Evolutionary conservation across 2,888 invertebrate species (phyloP).

Genomic region (Dolichomitus sp.): DNA sequence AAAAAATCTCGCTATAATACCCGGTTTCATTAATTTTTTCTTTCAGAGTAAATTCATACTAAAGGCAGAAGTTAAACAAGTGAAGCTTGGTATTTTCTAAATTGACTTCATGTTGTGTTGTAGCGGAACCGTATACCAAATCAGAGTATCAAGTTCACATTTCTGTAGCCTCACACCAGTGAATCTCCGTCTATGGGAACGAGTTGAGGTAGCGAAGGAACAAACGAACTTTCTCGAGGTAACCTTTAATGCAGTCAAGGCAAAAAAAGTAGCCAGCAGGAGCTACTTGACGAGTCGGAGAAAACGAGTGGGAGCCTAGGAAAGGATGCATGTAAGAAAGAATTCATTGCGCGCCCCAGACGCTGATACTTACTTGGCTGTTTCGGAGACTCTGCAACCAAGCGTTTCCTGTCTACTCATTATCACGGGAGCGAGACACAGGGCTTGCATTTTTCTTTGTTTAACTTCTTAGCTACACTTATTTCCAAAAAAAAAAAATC

Average conservation of each 20-base stretch:
- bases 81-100: conserved; percentile 40
- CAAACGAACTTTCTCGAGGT: conserved; percentile 48
- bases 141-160: conserved; percentile 43
- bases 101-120: conserved; percentile 11
- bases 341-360: conserved; percentile 45
- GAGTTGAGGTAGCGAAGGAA: conserved; percentile 11
- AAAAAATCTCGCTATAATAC: conserved; percentile 5
- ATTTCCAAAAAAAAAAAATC: neutral
- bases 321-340: conserved; percentile 43
- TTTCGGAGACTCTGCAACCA: conserved; percentile 14
- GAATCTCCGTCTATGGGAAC: conserved; percentile 13
- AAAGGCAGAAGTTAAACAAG: conserved; percentile 48
- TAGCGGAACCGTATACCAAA: conserved; percentile 22
- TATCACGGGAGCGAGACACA: conserved; percentile 54
- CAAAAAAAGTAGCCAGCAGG: conserved; percentile 41
- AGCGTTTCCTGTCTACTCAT: conserved; percentile 56
- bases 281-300: conserved; percentile 49
- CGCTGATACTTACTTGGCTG: conserved; percentile 50
- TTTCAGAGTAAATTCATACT: conserved; percentile 41
- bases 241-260: conserved; percentile 19
- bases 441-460: conserved; percentile 3
- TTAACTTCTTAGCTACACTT: neutral
- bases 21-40: conserved; percentile 26
- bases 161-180: conserved; percentile 1
- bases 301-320: conserved; percentile 11